Evolutionary conservation across 2,113 vertebrate species (phyloP).

Genomic region (Halcyon malimbica): DNA sequence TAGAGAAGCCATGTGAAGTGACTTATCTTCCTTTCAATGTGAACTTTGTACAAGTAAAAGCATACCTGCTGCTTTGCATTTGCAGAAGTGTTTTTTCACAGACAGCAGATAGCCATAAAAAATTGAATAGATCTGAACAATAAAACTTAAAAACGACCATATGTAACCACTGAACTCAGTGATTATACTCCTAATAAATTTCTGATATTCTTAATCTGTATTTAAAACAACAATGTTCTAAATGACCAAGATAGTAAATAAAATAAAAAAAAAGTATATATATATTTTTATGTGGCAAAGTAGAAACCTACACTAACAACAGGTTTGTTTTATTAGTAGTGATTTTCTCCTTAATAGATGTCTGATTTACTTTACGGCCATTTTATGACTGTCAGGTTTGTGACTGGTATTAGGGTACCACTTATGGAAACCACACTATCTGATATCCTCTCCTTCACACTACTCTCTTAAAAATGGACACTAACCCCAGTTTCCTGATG

Average conservation of each 20-base stretch:
- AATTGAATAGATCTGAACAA: not conserved
- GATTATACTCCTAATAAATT: not conserved
- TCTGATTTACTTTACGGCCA: not conserved
- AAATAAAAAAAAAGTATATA: not conserved
- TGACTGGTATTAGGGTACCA: not conserved
- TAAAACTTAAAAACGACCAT: fast-evolving
- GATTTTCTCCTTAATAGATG: not conserved
- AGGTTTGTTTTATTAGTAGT: not conserved
- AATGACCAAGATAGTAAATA: not conserved
- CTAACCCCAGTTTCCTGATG: not conserved
- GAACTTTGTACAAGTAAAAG: not conserved
- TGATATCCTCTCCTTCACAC: not conserved
- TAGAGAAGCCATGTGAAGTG: not conserved
- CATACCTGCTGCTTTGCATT: not conserved
- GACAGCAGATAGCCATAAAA: not conserved
- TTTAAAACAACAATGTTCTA: not conserved
- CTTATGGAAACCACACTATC: not conserved
- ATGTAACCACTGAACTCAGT: not conserved
- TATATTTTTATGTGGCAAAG: not conserved
- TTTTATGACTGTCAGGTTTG: not conserved
- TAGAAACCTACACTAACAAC: not conserved
- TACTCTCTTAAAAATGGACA: not conserved
- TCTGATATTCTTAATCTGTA: not conserved
- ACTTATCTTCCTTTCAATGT: not conserved
- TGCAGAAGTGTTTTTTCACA: not conserved